Evolutionary conservation across 2,888 invertebrate species (phyloP), one percentile per base, ranked within the genome.

Genomic region (Branchipolynoe longqiensis): DNA sequence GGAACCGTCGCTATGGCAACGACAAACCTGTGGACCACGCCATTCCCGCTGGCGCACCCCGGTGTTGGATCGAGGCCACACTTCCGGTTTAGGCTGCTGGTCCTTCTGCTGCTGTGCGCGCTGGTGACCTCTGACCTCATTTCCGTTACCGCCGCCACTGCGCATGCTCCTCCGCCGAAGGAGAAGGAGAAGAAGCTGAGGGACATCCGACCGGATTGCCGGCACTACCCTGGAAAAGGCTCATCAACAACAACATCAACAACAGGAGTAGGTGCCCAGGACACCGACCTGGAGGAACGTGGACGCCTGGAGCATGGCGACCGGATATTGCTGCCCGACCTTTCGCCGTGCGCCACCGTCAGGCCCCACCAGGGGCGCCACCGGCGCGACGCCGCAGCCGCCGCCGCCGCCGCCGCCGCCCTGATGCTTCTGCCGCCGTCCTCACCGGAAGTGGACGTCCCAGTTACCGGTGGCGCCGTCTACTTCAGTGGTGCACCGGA

Each of bases 401-500:
- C 25, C 48, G 48, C 54, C 54, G 28, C 28, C 48, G 78, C 31
- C 78, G 78, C 54, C 78, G 48, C 78, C 14, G 48, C 4, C 78
- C 48, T 0, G 78, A 41, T 4, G 78, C 78, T 18, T 1, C 78
- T 12, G 40, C 33, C 41, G 6, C 78, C 48, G 0, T 31, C 31
- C 14, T 25, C 48, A 33, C 78, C 78, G 48, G 78, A 78, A 78
- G 48, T 28, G 48, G 78, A 78, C n/a, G 31, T 6, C 41, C 48
- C 48, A 14, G 48, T 8, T 28, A 54, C 48, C 48, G 41, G 48
- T 33, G 78, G 54, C 14, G 78, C 78, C 8, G 78, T 54, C 28
- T 78, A 78, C 78, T 78, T 78, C 22, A 54, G 54, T 28, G 78
- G 78, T 1, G 41, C 78, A 4, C 54, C 78, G 25, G 78, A 78